Percentiles rank a stretch among this genome's conserved stretches.
phyloP scores from a whole-genome alignment of 1,140 invertebrate genomes.

The Andricus grossulariae region DNA sequence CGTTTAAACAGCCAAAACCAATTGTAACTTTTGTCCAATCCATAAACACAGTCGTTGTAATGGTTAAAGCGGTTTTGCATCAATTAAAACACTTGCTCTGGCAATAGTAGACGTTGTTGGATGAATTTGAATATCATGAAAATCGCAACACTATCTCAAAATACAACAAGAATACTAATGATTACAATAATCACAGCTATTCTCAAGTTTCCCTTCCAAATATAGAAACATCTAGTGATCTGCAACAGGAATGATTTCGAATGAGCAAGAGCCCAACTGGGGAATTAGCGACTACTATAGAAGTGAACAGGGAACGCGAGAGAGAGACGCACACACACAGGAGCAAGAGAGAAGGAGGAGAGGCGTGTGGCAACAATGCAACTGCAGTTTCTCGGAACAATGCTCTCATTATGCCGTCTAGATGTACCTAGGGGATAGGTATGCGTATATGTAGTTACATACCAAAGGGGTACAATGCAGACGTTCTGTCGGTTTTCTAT shows the following conservation, averaged over 20 bases:
- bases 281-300: slow-evolving; percentile 50
- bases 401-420: slow-evolving; percentile 71
- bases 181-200: neutral
- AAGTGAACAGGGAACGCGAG: slow-evolving; percentile 33
- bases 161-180: neutral
- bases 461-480: slow-evolving; percentile 53
- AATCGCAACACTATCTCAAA: neutral
- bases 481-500: slow-evolving; percentile 55
- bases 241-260: slow-evolving; percentile 50
- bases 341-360: slow-evolving; percentile 37
- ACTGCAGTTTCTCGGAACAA: slow-evolving; percentile 73
- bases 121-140: no score
- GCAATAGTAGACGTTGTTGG: no score
- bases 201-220: neutral
- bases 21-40: no score
- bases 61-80: no score
- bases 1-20: no score
- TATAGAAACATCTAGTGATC: slow-evolving; percentile 39
- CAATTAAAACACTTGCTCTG: no score
- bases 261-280: slow-evolving; percentile 54
- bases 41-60: no score
- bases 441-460: slow-evolving; percentile 49
- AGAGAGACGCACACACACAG: slow-evolving; percentile 29
- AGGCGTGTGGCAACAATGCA: slow-evolving; percentile 69
- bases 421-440: slow-evolving; percentile 58